Evolutionary conservation across 2,888 invertebrate genomes (phyloP), one percentile per base, ranked within the genome.

Genomic region (Ectemnius cavifrons): DNA sequence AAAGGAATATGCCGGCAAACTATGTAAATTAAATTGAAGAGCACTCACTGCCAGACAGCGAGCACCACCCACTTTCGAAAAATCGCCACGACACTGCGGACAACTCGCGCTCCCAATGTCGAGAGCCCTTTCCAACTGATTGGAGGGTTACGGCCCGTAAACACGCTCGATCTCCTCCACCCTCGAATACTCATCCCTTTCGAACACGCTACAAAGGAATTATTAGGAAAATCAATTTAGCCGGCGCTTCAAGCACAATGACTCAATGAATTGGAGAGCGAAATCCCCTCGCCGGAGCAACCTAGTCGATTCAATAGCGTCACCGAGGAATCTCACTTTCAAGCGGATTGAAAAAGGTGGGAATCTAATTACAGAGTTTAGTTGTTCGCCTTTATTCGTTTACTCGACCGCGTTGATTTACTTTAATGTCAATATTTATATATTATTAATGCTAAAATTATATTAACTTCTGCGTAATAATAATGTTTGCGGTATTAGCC

Each of bases 11-110:
- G 63, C 45, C 4, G 52, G 59, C 18, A 28, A 18, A 68, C 67
- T 80, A 77, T 76, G 81, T 75, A 81, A 79, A 79, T 78, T 76
- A 78, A 77, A 78, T 80, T 63, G 78, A 62, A 75, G 75, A 56
- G 69, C 57, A 67, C 74, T 82, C 65, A 63, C 58, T 52, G 47
- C 63, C 70, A 72, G 71, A 78, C 78, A 61, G 62, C 63, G 58
- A 23, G 60, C 72, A 69, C 37, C 37, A 37, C 37, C 58, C 45
- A 16, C 27, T 46, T 63, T 11, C 47, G 28, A 75, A 80, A 82
- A 82, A 77, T 73, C 46, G 49, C 57, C 63, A 28, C 59, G 70
- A 73, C 67, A 71, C 71, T 49, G 69, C 60, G 6, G 56, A 49
- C 60, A 58, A 64, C 63, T 49, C 57, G 11, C 23, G 65, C 37